phyloP scores from a whole-genome alignment of 64 coral and sea anemone species.

The Platygyra sinensis region DNA sequence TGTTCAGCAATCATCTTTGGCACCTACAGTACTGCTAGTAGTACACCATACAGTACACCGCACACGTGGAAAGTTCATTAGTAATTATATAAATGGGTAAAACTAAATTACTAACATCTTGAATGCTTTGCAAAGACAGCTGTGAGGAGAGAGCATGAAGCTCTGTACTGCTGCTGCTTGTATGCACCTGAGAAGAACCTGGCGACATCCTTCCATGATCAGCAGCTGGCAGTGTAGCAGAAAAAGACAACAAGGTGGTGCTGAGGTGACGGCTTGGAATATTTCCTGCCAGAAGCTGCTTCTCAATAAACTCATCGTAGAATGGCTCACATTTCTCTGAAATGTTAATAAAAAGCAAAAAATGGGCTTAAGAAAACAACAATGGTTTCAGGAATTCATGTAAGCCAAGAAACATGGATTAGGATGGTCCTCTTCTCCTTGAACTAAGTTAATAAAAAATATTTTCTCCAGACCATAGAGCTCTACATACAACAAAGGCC shows the following conservation, averaged over 20 bases:
- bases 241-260: slow-evolving; percentile 65
- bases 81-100: background rate
- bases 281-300: slow-evolving; percentile 91
- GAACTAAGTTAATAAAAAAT: no score
- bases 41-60: no score
- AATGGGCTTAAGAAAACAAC: background rate
- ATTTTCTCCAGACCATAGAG: no score
- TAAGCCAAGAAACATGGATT: no score
- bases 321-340: slow-evolving; percentile 82
- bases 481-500: no score
- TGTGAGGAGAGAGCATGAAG: slow-evolving; percentile 30
- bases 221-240: slow-evolving; percentile 61
- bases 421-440: no score
- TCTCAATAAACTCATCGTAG: slow-evolving; percentile 98
- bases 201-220: slow-evolving; percentile 57
- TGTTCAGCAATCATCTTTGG: no score
- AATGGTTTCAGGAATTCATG: background rate
- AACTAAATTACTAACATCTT: slow-evolving; percentile 6
- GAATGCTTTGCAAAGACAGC: slow-evolving; percentile 30
- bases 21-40: no score
- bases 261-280: slow-evolving; percentile 62
- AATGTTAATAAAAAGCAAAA: background rate
- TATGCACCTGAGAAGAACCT: background rate
- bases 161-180: background rate
- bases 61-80: no score